phyloP scores from a whole-genome alignment of 2,797 vertebrate genomes.

The Lerista edwardsae region DNA sequence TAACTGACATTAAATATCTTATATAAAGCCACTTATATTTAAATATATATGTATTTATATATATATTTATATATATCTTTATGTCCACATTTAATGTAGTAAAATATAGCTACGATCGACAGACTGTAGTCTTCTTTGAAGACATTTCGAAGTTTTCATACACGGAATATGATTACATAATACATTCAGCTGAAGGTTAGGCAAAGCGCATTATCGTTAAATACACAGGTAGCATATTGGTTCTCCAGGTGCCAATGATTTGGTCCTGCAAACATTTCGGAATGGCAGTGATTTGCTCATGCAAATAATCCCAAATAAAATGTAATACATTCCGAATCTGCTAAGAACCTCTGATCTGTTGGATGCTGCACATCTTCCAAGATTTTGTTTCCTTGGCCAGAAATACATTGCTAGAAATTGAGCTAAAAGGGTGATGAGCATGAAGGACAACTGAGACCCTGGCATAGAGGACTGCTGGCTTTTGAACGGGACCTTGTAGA shows the following conservation, averaged over 20 bases:
- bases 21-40: slow-evolving; percentile 89
- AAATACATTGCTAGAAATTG: neutral
- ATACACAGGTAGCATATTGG: slow-evolving; percentile 79
- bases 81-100: slow-evolving; percentile 87
- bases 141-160: slow-evolving; percentile 91
- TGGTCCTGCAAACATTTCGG: slow-evolving; percentile 42
- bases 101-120: slow-evolving; percentile 91
- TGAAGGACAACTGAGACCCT: neutral
- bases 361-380: neutral
- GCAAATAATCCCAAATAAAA: neutral
- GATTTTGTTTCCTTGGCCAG: neutral
- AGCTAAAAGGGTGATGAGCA: neutral
- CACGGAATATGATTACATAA: slow-evolving; percentile 83
- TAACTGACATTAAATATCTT: slow-evolving; percentile 84
- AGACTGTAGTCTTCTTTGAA: slow-evolving; percentile 92
- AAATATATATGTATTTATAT: slow-evolving; percentile 78
- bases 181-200: slow-evolving; percentile 90
- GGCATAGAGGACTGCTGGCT: neutral
- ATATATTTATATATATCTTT: slow-evolving; percentile 93
- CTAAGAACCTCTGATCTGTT: neutral
- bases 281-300: accelerated
- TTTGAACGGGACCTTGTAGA: neutral
- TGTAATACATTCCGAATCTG: slow-evolving; percentile 1
- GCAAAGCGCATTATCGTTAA: slow-evolving; percentile 81
- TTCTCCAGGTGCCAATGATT: slow-evolving; percentile 33